A percentile compares a stretch with the other conserved stretches of the same genome.
These are phyloP conservation scores for Sinocyclocheilus anophthalmus DNA, from an alignment of 2,113 vertebrate genomes.

Conservation along the genomic window DNA sequence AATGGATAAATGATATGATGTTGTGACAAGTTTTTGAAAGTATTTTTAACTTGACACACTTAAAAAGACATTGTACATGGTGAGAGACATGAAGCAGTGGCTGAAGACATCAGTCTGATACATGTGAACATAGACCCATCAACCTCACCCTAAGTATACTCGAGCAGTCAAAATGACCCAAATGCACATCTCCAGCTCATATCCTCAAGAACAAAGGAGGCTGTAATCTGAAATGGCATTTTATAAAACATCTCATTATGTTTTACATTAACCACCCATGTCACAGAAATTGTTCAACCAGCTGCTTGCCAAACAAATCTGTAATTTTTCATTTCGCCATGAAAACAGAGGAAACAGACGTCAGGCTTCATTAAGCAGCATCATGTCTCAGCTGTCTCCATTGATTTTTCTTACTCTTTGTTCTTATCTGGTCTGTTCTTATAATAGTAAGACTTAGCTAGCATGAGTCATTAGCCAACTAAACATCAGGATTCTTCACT, in stretches of 20 bases:
- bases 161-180: not conserved
- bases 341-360: slow-evolving; percentile 19
- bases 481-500: not conserved
- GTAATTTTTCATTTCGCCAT: slow-evolving; percentile 9
- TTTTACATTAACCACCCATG: slow-evolving; percentile 18
- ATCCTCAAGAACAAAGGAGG: slow-evolving; percentile 2
- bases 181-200: not conserved
- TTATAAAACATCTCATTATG: slow-evolving; percentile 23
- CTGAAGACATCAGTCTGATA: not conserved
- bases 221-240: slow-evolving; percentile 22
- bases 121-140: not conserved
- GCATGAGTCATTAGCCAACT: slow-evolving; percentile 9
- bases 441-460: slow-evolving; percentile 3
- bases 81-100: not conserved
- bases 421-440: slow-evolving; percentile 1
- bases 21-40: no score
- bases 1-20: no score
- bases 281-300: slow-evolving; percentile 2
- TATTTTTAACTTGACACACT: not conserved
- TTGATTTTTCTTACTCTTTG: slow-evolving; percentile 40
- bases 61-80: not conserved
- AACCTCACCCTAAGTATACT: not conserved
- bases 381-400: slow-evolving; percentile 21
- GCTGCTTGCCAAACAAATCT: slow-evolving; percentile 15
- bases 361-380: not conserved